These are phyloP conservation scores for Alligator mississippiensis DNA, from an alignment of 2,113 vertebrate species.

Conservation along the genomic window DNA sequence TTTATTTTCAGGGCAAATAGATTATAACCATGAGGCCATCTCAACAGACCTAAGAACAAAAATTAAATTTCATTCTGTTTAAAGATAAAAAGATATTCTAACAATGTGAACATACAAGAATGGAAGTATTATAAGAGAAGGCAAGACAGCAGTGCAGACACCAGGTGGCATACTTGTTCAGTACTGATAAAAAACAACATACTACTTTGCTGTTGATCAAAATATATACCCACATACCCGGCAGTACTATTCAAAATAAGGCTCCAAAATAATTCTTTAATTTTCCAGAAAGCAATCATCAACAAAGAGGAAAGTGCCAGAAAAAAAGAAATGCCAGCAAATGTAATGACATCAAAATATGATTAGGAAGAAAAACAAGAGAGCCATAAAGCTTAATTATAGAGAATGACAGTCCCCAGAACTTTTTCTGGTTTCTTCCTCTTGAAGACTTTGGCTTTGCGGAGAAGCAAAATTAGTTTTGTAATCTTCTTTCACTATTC, in stretches of 20 bases:
- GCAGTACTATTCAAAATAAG: not conserved
- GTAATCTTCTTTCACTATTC: not conserved
- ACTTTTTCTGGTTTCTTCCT: not conserved
- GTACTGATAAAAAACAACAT: not conserved
- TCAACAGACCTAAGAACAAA: not conserved
- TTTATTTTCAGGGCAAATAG: not conserved
- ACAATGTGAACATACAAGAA: not conserved
- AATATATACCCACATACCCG: not conserved
- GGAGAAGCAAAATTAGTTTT: not conserved
- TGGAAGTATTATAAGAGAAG: not conserved
- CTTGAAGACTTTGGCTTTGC: not conserved
- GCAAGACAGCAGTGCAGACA: slow-evolving; percentile 10
- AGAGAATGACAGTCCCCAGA: not conserved
- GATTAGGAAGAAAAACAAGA: not conserved
- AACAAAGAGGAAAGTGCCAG: slow-evolving; percentile 10
- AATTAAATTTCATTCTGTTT: not conserved
- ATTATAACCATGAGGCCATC: not conserved
- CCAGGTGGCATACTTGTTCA: slow-evolving; percentile 58
- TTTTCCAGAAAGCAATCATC: not conserved
- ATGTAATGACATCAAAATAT: not conserved
- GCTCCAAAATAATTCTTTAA: slow-evolving; percentile 18
- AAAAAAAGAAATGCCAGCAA: not conserved
- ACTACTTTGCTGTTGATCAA: not conserved
- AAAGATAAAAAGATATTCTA: not conserved
- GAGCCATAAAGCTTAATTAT: not conserved